Evolutionary conservation across 1,140 invertebrate genomes (phyloP).

Genomic region (Rhagoletis pomonella): DNA sequence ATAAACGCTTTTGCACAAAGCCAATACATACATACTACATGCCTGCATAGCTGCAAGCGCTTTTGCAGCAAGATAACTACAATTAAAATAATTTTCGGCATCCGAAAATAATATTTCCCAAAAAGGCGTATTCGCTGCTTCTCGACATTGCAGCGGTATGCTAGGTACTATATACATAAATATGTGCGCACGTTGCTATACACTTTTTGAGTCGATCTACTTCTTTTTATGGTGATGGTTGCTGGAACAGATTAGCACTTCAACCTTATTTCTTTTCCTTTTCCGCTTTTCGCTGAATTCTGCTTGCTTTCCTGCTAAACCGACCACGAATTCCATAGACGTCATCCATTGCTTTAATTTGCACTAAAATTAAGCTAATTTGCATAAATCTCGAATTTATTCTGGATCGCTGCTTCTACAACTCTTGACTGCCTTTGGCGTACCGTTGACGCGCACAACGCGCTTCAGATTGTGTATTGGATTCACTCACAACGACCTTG

Average conservation of each 20-base stretch:
- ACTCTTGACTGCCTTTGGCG: background rate
- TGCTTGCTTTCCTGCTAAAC: background rate
- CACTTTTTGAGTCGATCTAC: no score
- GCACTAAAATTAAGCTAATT: constrained; percentile 34
- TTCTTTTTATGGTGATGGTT: no score
- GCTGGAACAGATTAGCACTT: no score
- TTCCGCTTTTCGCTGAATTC: no score
- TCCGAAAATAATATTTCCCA: no score
- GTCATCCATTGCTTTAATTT: background rate
- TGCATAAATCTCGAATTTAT: constrained; percentile 30
- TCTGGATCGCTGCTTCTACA: background rate
- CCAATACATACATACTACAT: background rate
- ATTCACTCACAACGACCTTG: background rate
- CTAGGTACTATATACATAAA: no score
- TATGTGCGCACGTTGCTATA: no score
- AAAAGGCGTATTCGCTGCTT: no score
- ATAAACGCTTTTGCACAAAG: background rate
- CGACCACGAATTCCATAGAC: background rate
- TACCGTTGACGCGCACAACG: background rate
- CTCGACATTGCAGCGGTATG: no score
- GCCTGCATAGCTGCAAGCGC: background rate
- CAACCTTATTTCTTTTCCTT: no score
- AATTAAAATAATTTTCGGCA: background rate
- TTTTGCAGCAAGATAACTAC: background rate
- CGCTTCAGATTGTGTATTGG: background rate